phyloP scores from a whole-genome alignment of 2,113 vertebrate species.

The Pyrgilauda ruficollis region DNA sequence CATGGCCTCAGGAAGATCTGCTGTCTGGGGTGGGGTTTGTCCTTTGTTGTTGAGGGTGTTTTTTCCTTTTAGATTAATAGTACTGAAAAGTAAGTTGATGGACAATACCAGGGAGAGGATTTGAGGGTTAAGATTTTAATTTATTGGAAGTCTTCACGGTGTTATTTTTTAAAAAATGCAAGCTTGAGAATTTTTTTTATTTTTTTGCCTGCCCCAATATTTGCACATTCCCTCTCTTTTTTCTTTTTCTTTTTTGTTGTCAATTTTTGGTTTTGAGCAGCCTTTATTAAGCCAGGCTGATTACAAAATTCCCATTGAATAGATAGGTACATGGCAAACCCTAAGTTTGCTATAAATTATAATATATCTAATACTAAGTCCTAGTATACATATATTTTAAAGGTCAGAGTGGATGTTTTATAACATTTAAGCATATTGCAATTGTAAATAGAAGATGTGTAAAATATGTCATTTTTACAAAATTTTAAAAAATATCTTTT shows the following conservation, averaged over 20 bases:
- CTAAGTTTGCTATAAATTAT: constrained; percentile 69
- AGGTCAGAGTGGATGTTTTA: constrained; percentile 86
- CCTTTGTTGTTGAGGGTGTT: neutral
- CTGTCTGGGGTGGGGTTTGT: neutral
- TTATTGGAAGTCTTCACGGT: constrained; percentile 72
- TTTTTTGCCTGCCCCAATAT: constrained; percentile 62
- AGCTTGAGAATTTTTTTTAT: constrained; percentile 6
- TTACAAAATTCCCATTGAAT: constrained; percentile 69
- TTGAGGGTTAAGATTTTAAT: constrained; percentile 68
- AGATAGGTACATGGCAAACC: constrained; percentile 75
- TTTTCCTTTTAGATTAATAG: neutral
- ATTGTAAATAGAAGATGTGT: constrained; percentile 99
- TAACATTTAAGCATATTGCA: constrained; percentile 93
- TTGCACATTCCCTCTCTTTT: constrained; percentile 70
- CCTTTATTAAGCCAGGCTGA: constrained; percentile 75
- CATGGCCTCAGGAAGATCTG: neutral
- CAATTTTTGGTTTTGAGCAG: constrained; percentile 61
- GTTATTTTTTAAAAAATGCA: constrained; percentile 62
- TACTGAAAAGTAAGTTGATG: constrained; percentile 1
- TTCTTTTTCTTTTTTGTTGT: neutral
- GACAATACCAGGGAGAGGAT: constrained; percentile 27
- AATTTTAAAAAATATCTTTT: constrained; percentile 80
- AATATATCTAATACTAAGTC: constrained; percentile 80
- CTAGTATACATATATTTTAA: constrained; percentile 82
- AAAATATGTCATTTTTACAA: constrained; percentile 93